Evolutionary conservation across 2,797 vertebrate species (phyloP).

Genomic region (Momotus momota): DNA sequence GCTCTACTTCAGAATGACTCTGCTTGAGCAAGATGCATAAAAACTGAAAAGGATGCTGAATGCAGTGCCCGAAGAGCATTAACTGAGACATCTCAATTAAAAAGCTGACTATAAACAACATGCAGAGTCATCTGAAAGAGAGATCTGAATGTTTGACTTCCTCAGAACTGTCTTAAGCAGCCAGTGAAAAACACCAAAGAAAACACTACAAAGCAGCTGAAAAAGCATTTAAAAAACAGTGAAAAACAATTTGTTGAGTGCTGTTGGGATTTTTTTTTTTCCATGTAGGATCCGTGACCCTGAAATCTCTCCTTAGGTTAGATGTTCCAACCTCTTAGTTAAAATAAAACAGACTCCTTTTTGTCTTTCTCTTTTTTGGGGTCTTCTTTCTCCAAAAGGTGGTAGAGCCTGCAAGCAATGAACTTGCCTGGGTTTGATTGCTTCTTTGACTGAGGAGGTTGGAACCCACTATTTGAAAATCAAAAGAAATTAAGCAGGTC

Average conservation of each 20-base stretch:
- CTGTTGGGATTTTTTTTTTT: not conserved
- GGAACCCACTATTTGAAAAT: not conserved
- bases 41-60: not conserved
- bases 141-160: not conserved
- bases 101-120: not conserved
- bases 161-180: not conserved
- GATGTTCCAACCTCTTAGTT: not conserved
- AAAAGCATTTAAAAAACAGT: not conserved
- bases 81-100: not conserved
- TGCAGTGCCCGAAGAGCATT: not conserved
- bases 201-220: not conserved
- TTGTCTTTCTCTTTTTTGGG: not conserved
- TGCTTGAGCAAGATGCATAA: not conserved
- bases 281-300: accelerated
- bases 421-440: not conserved
- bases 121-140: not conserved
- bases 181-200: not conserved
- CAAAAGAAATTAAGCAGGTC: not conserved
- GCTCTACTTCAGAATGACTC: not conserved
- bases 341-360: not conserved
- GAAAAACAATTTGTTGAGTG: not conserved
- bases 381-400: not conserved
- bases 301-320: not conserved
- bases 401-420: not conserved
- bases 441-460: not conserved